phyloP scores from a whole-genome alignment of 2,113 vertebrate species.

The Salvator merianae region DNA sequence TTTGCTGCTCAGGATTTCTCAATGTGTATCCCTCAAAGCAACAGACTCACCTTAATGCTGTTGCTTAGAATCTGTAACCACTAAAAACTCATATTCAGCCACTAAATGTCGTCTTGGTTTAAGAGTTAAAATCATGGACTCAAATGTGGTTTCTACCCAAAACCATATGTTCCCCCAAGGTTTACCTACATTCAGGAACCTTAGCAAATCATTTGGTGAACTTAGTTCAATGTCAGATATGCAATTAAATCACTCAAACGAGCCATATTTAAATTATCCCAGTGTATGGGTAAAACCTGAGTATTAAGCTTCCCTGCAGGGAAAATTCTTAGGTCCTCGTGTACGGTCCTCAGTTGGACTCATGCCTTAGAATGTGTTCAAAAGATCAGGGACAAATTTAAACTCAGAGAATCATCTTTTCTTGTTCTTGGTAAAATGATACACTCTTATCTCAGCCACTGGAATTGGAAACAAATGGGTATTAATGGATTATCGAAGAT shows the following conservation, averaged over 20 bases:
- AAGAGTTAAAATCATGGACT: slow-evolving; percentile 16
- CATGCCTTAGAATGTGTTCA: background rate
- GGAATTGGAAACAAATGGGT: background rate
- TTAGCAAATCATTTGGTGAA: slow-evolving; percentile 22
- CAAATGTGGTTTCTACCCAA: slow-evolving; percentile 12
- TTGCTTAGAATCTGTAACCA: slow-evolving; percentile 13
- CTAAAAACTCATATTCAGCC: slow-evolving; percentile 21
- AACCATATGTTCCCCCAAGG: slow-evolving; percentile 25
- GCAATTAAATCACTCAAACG: background rate
- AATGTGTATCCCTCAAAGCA: background rate
- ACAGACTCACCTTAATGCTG: background rate
- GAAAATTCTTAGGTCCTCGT: background rate
- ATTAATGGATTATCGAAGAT: background rate
- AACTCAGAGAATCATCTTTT: background rate
- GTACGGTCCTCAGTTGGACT: background rate
- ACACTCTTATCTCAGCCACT: background rate
- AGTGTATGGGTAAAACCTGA: background rate
- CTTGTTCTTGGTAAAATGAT: background rate
- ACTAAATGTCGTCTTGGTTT: background rate
- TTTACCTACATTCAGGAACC: slow-evolving; percentile 13
- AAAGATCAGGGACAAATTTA: background rate
- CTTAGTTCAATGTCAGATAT: rapidly evolving
- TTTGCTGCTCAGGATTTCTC: background rate
- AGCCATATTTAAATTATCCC: slow-evolving; percentile 21
- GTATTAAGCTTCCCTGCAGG: background rate